Base-by-base conservation (phyloP, 2,888 invertebrate genomes). In the Synanthedon myopaeformis region DNA sequence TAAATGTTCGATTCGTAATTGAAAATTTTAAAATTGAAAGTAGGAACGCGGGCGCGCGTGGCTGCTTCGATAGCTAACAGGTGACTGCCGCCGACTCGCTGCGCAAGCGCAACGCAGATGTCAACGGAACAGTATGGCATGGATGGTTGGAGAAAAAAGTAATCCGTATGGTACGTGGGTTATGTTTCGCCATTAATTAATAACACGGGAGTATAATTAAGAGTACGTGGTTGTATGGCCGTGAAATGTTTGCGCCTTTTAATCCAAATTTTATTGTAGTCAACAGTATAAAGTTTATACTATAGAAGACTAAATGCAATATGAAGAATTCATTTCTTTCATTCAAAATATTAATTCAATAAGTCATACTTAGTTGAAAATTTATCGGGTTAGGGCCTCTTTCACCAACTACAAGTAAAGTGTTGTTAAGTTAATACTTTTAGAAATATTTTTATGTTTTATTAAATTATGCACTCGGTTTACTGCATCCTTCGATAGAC, bases 41-140 rank as follows among this genome's bases (percentile, higher is more conserved):
- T 59, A 58, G 51, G 58, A 64, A 62, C 66, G 66, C 64, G 65
- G 66, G 64, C 81, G 80, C 82, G 84, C 72, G 82, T 82, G 79
- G 66, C 64, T 61, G 60, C 64, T 67, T 70, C 81, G 81, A 76
- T 67, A 66, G 79, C 77, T 74, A 67, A 73, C 86, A 86, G 86
- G 85, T 84, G 85, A 87, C 23, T 23, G 23, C 23, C 23, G 23
- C 23, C 23, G 23, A 23, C 86, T 86, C 85, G 72, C 70, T 60
- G 55, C 55, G 58, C 55, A 41, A 57, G 69, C 68, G 70, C 70
- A 69, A 69, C 68, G 70, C 70, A 69, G 69, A 67, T 59, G 63
- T 67, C 63, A 66, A 60, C 62, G 60, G 61, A 64, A 67, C 79
- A 79, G 74, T 80, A 68, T 73, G 73, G 70, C 79, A 79, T 73